Percentiles rank a stretch among this genome's conserved stretches.
Evolutionary conservation across 2,888 invertebrate species (phyloP).

Genomic region (Pseudoips prasinana): DNA sequence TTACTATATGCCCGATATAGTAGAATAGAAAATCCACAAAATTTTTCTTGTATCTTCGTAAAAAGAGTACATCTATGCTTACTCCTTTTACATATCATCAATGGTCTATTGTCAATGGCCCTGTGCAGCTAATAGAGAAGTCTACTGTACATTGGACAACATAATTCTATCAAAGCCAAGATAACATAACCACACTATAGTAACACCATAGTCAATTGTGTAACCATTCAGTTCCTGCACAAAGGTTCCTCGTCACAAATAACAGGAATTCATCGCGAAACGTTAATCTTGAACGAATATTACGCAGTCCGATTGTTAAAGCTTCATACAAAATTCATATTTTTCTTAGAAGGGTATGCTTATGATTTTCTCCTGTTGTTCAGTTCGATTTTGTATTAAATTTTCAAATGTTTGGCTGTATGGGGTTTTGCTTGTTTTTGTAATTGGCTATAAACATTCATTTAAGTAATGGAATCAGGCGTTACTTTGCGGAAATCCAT

Average conservation of each 20-base stretch:
- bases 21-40: too few relatives aligned
- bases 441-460: too few relatives aligned
- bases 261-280: slow-evolving; percentile 49
- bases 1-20: too few relatives aligned
- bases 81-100: too few relatives aligned
- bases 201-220: slow-evolving; percentile 6
- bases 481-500: too few relatives aligned
- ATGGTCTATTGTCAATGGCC: too few relatives aligned
- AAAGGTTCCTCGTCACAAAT: slow-evolving; percentile 48
- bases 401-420: too few relatives aligned
- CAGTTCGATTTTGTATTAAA: slow-evolving; percentile 4
- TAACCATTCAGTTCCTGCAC: slow-evolving; percentile 38
- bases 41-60: too few relatives aligned
- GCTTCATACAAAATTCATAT: slow-evolving; percentile 34
- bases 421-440: too few relatives aligned
- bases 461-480: too few relatives aligned
- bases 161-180: slow-evolving; percentile 48
- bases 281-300: slow-evolving; percentile 42
- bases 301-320: slow-evolving; percentile 34
- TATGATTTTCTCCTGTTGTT: slow-evolving; percentile 20
- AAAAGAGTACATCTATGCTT: too few relatives aligned
- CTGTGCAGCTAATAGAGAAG: too few relatives aligned
- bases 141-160: slow-evolving; percentile 4
- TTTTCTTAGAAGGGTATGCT: slow-evolving; percentile 41
- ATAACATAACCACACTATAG: slow-evolving; percentile 26